Base-by-base conservation (phyloP, 2,113 vertebrate genomes). In the Sapayoa aenigma region DNA sequence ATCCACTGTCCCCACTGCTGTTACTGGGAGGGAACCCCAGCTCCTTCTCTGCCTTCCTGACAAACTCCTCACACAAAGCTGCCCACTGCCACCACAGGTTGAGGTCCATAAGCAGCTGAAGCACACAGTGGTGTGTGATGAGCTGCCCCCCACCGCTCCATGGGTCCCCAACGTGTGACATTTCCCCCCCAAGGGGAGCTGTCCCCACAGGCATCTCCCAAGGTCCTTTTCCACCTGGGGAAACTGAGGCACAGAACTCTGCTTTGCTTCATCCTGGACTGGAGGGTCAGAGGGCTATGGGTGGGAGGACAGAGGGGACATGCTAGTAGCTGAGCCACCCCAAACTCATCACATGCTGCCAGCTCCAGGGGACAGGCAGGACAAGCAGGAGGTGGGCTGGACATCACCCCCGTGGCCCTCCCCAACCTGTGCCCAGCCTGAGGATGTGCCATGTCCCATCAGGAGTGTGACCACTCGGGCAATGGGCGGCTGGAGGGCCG, bases 401-500 rank as follows among this genome's bases (percentile, higher is more conserved):
- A 30, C 27, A 41, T 63, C 37, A 63, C 27, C 60, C 60, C 60
- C 25, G 3, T 41, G 25, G 37, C 35, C 3, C 2, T 60, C 16
- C 35, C 59, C 59, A 39, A 5, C 37, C 37, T 30, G 27, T 30
- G 12, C 60, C 60, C 39, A 63, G 9, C 39, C 82, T 2, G 3
- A 77, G 39, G 6, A 1, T 9, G 56, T 27, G 59, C 41, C 5
- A 17, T 75, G 41, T 47, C 47, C 85, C 67, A 0, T 0, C 97
- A 99, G 99, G 98, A 99, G 76, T 99, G 99, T 16, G 99, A 99
- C 97, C 96, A 63, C 42, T 99, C 99, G 0, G 97, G 98, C 7
- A 97, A 99, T 0, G 98, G 97, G 56, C 98, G 98, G 7, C 97
- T 99, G 94, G 99, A 99, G 84, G 99, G 98, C 14, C n/a, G 93